Evolutionary conservation across 2,888 invertebrate species (phyloP).

Genomic region (Epinotia nisella): DNA sequence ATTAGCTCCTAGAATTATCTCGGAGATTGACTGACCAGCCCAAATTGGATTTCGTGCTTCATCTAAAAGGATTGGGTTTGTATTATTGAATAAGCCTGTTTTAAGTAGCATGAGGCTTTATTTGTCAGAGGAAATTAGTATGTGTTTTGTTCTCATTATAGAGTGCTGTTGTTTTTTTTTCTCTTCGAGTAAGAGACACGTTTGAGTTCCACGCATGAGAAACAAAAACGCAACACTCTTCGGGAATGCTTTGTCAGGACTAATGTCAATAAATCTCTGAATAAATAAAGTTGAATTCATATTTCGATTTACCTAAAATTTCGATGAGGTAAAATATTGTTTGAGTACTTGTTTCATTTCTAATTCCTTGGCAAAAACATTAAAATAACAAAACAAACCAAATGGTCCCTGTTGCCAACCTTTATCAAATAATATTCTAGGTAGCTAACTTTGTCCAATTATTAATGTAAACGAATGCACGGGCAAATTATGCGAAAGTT

Average conservation of each 20-base stretch:
- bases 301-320: no score
- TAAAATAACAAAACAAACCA: constrained; percentile 35
- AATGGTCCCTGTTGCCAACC: constrained; percentile 14
- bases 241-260: no score
- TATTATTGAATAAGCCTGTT: constrained; percentile 1
- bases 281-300: no score
- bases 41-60: constrained; percentile 24
- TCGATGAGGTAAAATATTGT: no score
- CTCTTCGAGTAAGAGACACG: no score
- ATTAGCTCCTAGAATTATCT: constrained; percentile 25
- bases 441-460: constrained; percentile 34
- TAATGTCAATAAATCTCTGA: no score
- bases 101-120: neutral
- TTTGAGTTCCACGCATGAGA: no score
- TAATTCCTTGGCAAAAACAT: constrained; percentile 19
- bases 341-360: constrained; percentile 1
- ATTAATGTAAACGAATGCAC: constrained; percentile 45
- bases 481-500: constrained; percentile 44
- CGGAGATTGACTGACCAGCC: constrained; percentile 8
- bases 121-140: neutral
- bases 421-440: constrained; percentile 40
- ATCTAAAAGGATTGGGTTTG: constrained; percentile 5
- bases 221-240: no score
- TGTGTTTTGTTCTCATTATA: neutral
- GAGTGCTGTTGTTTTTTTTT: no score